Evolutionary conservation across 2,113 vertebrate genomes (phyloP), one percentile per base, ranked within the genome.

Genomic region (Heterotis niloticus): DNA sequence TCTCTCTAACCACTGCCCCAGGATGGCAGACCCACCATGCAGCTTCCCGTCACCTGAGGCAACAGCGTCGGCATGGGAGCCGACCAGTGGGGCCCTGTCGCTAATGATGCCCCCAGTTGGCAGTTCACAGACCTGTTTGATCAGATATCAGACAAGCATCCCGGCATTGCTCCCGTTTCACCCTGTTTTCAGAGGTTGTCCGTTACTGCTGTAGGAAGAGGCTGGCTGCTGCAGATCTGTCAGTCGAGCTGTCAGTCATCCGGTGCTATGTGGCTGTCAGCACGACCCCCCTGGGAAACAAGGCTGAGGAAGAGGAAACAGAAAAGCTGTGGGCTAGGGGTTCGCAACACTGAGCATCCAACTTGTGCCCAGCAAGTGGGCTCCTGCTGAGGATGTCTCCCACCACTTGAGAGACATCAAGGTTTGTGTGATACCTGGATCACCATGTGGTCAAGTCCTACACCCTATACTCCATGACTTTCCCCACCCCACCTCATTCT

Each of bases 61-160:
- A 87, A 88, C 84, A 88, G 89, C 86, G 89, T 85, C 87, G 88
- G 87, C 87, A 85, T 81, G 86, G 82, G 86, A 81, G 83, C 16
- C 87, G 85, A 85, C 85, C 83, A 83, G 87, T 17, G 67, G 59
- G 64, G 24, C 18, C 64, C 64, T 80, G 78, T 56, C 72, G 84
- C 87, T 90, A 91, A 91, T 89, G 89, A 91, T 89, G 89, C 89
- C 86, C 86, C 81, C 52, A 84, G 83, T 82, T 87, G 88, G 88
- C 89, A 85, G 82, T 86, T 85, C 87, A 80, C 82, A 79, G 68
- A 83, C 77, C 71, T 64, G 78, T 90, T 91, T 92, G 91, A 92
- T 92, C 89, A 89, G 86, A 82, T 81, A 83, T 78, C 78, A 81
- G 86, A 83, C 77, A 69, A 62, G 80, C 59, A 78, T 78, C 85